Percentiles rank a stretch among this genome's conserved stretches.
Conservation (phyloP, 1,140 invertebrate species). For the Neodiprion fabricii region DNA sequence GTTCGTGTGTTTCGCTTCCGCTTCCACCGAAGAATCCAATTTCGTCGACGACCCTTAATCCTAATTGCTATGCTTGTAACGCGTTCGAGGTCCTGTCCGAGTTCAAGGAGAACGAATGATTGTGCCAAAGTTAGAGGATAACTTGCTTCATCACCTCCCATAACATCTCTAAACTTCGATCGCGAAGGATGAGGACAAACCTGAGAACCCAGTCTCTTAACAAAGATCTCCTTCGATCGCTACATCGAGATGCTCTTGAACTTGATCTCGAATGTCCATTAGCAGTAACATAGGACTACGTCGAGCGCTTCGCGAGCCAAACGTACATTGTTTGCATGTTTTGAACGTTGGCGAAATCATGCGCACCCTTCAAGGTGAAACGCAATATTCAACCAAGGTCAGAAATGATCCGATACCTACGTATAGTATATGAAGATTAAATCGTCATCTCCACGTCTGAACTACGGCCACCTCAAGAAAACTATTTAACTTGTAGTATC, state of each 20-base stretch:
- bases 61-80: not conserved
- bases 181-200: not conserved
- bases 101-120: not conserved
- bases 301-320: not conserved
- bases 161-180: not conserved
- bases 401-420: too few species aligned
- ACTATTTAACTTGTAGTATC: too few species aligned
- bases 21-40: not conserved
- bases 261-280: not conserved
- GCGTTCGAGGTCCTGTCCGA: not conserved
- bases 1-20: not conserved
- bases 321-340: too few species aligned
- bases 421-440: too few species aligned
- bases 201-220: not conserved
- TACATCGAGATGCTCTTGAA: not conserved
- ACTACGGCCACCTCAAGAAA: too few species aligned
- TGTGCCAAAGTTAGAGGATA: not conserved
- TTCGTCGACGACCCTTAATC: conserved; percentile 7
- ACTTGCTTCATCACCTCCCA: not conserved
- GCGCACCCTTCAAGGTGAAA: too few species aligned
- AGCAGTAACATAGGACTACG: not conserved
- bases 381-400: too few species aligned
- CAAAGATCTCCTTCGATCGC: not conserved
- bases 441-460: too few species aligned
- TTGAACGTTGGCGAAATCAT: too few species aligned